These are phyloP conservation scores for Habrosyne pyritoides DNA, from an alignment of 2,888 invertebrate genomes.

Conservation along the genomic window DNA sequence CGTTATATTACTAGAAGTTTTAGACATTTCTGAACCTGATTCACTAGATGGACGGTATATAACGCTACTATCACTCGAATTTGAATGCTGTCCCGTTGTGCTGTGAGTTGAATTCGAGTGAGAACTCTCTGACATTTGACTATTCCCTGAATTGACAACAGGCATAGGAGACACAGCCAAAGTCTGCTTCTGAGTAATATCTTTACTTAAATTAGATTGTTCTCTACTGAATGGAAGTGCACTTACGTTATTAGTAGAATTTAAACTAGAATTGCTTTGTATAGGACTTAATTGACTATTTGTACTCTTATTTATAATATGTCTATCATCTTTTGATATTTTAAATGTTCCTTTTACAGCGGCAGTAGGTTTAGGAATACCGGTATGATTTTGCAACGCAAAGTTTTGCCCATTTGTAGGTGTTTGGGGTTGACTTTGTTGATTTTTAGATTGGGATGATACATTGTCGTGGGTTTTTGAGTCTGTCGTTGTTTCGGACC, in stretches of 20 bases:
- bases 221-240: slow-evolving; percentile 77
- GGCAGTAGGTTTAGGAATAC: slow-evolving; percentile 95
- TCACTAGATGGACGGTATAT: slow-evolving; percentile 89
- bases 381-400: slow-evolving; percentile 73
- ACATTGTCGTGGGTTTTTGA: slow-evolving; percentile 49
- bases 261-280: slow-evolving; percentile 83
- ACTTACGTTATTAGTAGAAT: slow-evolving; percentile 78
- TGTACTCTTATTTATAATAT: slow-evolving; percentile 81
- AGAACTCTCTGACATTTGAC: slow-evolving; percentile 88
- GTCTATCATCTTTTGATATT: slow-evolving; percentile 83
- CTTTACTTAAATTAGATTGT: slow-evolving; percentile 80
- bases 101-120: slow-evolving; percentile 84
- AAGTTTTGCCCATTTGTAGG: slow-evolving; percentile 75
- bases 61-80: slow-evolving; percentile 89
- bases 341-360: slow-evolving; percentile 96
- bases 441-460: slow-evolving; percentile 42
- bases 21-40: slow-evolving; percentile 86
- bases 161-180: slow-evolving; percentile 91
- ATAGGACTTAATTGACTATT: slow-evolving; percentile 82
- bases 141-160: slow-evolving; percentile 64
- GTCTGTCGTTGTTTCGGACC: slow-evolving; percentile 52
- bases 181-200: slow-evolving; percentile 78
- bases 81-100: slow-evolving; percentile 87
- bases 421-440: slow-evolving; percentile 49
- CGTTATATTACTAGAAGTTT: slow-evolving; percentile 65